phyloP scores from a whole-genome alignment of 2,888 invertebrate species.

The Campoplex nolae region DNA sequence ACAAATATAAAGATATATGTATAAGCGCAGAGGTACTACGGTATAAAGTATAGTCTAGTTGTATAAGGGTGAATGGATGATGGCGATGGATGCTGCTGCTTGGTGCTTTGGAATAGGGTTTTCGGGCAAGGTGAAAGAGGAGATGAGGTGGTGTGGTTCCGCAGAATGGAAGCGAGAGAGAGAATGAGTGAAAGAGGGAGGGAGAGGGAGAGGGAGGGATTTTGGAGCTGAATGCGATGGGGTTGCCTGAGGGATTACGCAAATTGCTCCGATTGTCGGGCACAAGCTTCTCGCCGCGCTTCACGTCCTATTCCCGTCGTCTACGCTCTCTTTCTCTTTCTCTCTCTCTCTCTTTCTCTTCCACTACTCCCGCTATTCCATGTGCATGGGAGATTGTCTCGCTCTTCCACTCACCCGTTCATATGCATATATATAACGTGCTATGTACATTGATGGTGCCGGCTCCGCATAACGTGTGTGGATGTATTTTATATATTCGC shows the following conservation, averaged over 20 bases:
- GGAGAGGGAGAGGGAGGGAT: constrained; percentile 35
- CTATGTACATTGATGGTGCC: constrained; percentile 17
- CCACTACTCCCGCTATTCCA: constrained; percentile 21
- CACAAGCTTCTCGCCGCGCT: constrained; percentile 66
- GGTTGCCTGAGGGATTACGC: constrained; percentile 74
- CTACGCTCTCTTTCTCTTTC: constrained; percentile 47
- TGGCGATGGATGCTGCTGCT: constrained; percentile 66
- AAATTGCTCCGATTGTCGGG: constrained; percentile 73
- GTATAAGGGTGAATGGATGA: constrained; percentile 64
- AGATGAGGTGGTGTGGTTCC: constrained; percentile 42
- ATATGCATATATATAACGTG: constrained; percentile 27
- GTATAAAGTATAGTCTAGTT: constrained; percentile 52
- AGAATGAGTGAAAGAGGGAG: constrained; percentile 25
- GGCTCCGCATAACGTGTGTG: constrained; percentile 25
- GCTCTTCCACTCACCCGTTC: constrained; percentile 15
- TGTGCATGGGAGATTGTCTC: background rate
- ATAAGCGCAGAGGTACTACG: background rate
- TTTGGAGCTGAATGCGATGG: constrained; percentile 62
- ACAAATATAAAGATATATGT: constrained; percentile 5
- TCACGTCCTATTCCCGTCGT: constrained; percentile 63
- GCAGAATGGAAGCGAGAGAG: constrained; percentile 23
- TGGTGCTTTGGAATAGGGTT: constrained; percentile 59
- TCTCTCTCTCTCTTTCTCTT: constrained; percentile 19
- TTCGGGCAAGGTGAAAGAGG: constrained; percentile 60
- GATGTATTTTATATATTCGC: constrained; percentile 33